A percentile compares a stretch with the other conserved stretches of the same genome.
Evolutionary conservation across 2,797 vertebrate species (phyloP).

Genomic region (Champsocephalus gunnari): DNA sequence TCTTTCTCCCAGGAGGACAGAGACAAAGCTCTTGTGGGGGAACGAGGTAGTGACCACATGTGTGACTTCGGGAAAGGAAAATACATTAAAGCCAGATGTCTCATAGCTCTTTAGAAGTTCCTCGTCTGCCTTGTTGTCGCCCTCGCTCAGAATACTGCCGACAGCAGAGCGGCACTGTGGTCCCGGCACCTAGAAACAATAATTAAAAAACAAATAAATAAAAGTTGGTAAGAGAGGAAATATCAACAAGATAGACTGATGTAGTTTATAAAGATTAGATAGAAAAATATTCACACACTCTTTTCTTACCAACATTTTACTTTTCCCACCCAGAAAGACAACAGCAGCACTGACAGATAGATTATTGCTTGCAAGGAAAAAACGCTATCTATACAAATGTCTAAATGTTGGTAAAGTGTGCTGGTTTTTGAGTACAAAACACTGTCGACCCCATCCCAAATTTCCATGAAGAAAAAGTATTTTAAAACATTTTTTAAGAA

Average conservation of each 20-base stretch:
- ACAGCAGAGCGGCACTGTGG: conserved; percentile 88
- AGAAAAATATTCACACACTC: neutral
- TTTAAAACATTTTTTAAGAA: neutral
- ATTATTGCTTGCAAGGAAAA: conserved; percentile 19
- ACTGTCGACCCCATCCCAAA: neutral
- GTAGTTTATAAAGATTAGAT: neutral
- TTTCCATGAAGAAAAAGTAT: neutral
- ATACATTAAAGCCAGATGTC: conserved; percentile 90
- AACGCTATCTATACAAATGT: conserved; percentile 8
- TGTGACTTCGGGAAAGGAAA: conserved; percentile 91
- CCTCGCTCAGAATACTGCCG: conserved; percentile 91
- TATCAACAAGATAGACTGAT: neutral
- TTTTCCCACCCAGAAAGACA: neutral
- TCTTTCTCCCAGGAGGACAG: conserved; percentile 84
- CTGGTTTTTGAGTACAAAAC: conserved; percentile 2
- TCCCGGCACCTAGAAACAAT: conserved; percentile 80
- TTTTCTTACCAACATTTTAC: conserved; percentile 24
- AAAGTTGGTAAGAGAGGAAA: neutral
- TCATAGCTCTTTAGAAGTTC: conserved; percentile 87
- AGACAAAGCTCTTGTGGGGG: conserved; percentile 86
- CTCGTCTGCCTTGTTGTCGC: conserved; percentile 81
- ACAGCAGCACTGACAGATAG: conserved; percentile 18
- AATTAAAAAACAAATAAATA: conserved; percentile 12
- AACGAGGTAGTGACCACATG: conserved; percentile 90
- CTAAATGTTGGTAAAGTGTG: conserved; percentile 11